Percentiles rank a stretch among this genome's conserved stretches.
Conservation (phyloP, 2,113 vertebrate genomes). For the Plotosus lineatus region DNA sequence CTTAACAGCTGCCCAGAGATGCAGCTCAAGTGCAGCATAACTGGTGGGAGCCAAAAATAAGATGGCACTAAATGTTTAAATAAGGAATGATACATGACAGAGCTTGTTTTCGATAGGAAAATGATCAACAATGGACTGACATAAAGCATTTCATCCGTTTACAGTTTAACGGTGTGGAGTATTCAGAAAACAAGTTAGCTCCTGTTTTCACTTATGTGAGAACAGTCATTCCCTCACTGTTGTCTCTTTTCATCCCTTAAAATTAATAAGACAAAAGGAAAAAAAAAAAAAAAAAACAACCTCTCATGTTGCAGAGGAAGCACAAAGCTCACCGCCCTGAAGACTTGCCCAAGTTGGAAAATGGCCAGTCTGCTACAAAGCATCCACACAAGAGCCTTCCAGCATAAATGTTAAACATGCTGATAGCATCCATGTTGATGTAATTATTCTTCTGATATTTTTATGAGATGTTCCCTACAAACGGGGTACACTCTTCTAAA, state of each 20-base stretch:
- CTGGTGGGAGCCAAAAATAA: background rate
- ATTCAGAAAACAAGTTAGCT: conserved; percentile 3
- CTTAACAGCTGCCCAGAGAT: background rate
- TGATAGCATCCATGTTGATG: background rate
- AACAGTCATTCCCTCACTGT: background rate
- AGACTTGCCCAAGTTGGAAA: background rate
- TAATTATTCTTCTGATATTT: background rate
- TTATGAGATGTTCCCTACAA: background rate
- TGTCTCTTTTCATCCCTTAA: background rate
- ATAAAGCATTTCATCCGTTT: background rate
- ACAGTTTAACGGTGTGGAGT: background rate
- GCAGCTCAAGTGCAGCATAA: background rate
- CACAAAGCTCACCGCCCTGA: background rate
- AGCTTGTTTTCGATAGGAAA: background rate
- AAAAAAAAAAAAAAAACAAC: background rate
- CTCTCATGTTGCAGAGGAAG: background rate
- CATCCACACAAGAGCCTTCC: background rate
- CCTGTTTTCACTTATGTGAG: background rate
- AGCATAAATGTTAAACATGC: background rate
- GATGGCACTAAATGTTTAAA: background rate
- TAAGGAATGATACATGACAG: background rate
- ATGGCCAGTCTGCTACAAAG: background rate
- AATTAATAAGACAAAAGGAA: background rate
- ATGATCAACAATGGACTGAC: background rate
- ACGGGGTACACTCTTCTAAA: background rate